Evolutionary conservation across 2,113 vertebrate genomes (phyloP).

Genomic region (Lucifuga dentata): DNA sequence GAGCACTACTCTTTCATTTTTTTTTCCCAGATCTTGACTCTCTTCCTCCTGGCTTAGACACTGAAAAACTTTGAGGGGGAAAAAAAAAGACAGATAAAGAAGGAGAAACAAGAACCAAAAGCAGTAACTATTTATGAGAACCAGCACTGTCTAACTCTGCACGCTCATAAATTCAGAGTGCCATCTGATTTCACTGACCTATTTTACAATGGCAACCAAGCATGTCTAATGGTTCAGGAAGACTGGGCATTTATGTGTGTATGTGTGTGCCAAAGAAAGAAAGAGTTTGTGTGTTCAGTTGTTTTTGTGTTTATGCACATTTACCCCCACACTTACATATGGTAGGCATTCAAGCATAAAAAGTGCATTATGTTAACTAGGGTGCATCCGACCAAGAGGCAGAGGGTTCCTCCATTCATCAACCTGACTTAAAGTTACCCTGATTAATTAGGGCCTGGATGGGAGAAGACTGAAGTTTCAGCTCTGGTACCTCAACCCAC

Average conservation of each 20-base stretch:
- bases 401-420: conserved; percentile 42
- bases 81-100: neutral
- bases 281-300: neutral
- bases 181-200: conserved; percentile 57
- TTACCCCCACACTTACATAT: neutral
- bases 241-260: conserved; percentile 17
- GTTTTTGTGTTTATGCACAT: neutral
- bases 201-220: conserved; percentile 65
- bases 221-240: conserved; percentile 61
- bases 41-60: conserved; percentile 14
- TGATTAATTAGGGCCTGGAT: conserved; percentile 45
- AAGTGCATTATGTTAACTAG: neutral
- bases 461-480: conserved; percentile 32
- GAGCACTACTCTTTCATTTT: conserved; percentile 34
- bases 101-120: conserved; percentile 5
- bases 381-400: conserved; percentile 16
- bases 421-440: conserved; percentile 35
- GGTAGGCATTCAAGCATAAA: neutral
- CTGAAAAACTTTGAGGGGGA: conserved; percentile 1
- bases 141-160: conserved; percentile 34
- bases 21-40: conserved; percentile 37
- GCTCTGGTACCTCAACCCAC: conserved; percentile 24
- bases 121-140: conserved; percentile 54
- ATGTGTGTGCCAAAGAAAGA: conserved; percentile 7
- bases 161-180: conserved; percentile 48